Conservation (phyloP, 2,888 invertebrate species). For the Epinotia demarniana region DNA sequence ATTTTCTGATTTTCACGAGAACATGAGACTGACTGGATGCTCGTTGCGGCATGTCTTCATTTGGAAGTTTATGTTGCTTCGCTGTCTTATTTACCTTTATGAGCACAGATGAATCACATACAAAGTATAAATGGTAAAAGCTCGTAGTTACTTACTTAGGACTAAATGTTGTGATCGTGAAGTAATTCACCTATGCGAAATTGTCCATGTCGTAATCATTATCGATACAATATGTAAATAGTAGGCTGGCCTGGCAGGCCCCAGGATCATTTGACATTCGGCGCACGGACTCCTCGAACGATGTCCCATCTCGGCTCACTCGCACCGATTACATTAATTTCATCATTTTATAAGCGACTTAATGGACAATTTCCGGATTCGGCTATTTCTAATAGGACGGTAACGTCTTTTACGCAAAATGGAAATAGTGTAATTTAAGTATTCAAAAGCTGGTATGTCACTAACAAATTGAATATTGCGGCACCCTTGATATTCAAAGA, state of each 20-base stretch:
- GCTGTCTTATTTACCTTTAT: constrained; percentile 56
- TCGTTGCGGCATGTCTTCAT: constrained; percentile 74
- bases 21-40: constrained; percentile 64
- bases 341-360: constrained; percentile 82
- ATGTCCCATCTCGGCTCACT: constrained; percentile 81
- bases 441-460: constrained; percentile 51
- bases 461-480: constrained; percentile 59
- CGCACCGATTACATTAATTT: constrained; percentile 82
- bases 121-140: constrained; percentile 3
- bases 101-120: constrained; percentile 28
- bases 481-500: constrained; percentile 56
- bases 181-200: constrained; percentile 5
- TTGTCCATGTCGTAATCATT: constrained; percentile 54
- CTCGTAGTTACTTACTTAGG: constrained; percentile 2
- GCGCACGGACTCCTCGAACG: constrained; percentile 79
- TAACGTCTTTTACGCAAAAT: constrained; percentile 48
- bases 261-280: constrained; percentile 77
- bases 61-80: constrained; percentile 72
- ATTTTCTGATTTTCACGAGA: constrained; percentile 74
- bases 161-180: constrained; percentile 5
- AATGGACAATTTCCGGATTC: constrained; percentile 78
- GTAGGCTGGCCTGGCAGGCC: constrained; percentile 64
- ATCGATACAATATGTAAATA: constrained; percentile 81
- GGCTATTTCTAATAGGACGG: constrained; percentile 64
- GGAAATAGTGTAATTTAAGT: constrained; percentile 44